Conservation (phyloP, 2,888 invertebrate genomes). For the Brachypalpus laphriformis region DNA sequence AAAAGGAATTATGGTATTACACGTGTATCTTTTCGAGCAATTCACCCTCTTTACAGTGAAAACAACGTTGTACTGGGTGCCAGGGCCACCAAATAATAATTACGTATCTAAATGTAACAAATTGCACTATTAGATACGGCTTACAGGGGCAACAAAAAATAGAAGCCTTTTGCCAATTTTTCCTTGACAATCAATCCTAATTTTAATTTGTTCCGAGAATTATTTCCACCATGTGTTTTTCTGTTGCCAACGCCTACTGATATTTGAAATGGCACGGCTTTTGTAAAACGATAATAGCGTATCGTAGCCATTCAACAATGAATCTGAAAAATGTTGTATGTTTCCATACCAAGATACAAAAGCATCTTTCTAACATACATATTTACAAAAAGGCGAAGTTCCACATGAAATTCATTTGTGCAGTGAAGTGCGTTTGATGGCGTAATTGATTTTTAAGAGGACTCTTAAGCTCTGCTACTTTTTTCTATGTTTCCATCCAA, state of each 20-base stretch:
- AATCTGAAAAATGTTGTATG: neutral
- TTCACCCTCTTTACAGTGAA: neutral
- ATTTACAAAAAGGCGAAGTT: neutral
- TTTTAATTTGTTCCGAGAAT: neutral
- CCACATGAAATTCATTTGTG: slow-evolving; percentile 47
- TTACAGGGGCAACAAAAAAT: neutral
- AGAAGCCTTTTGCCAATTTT: neutral
- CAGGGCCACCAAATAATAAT: neutral
- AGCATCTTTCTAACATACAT: neutral
- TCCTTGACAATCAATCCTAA: neutral
- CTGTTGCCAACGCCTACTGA: neutral
- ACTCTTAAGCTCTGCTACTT: neutral
- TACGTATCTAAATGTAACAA: neutral
- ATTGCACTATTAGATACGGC: neutral
- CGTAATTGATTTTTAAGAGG: slow-evolving; percentile 45
- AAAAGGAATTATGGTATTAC: neutral
- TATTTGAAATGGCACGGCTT: neutral
- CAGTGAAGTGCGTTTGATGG: slow-evolving; percentile 35
- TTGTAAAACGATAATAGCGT: neutral
- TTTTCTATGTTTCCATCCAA: neutral
- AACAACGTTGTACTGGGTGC: neutral
- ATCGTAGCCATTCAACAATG: neutral
- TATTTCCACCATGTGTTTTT: neutral
- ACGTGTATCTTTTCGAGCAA: neutral
- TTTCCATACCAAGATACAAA: slow-evolving; percentile 13